These are phyloP conservation scores for Aphidoletes aphidimyza DNA, from an alignment of 2,888 invertebrate species.

Conservation along the genomic window DNA sequence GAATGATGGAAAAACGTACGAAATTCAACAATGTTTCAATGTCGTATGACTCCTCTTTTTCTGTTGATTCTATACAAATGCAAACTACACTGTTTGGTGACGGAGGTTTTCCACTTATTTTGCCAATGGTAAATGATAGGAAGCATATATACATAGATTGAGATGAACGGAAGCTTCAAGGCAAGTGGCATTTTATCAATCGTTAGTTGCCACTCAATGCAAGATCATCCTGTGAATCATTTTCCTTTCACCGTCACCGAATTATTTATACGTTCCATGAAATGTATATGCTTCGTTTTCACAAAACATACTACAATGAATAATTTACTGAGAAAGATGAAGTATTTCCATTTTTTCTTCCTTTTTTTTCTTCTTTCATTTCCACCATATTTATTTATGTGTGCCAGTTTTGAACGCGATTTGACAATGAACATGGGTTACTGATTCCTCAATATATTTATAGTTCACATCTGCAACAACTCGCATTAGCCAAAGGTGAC, in stretches of 20 bases:
- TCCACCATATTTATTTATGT: not conserved
- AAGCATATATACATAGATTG: no score
- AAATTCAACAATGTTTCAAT: constrained; percentile 15
- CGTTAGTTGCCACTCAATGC: not conserved
- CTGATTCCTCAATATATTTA: not conserved
- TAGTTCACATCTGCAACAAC: not conserved
- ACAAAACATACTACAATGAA: constrained; percentile 21
- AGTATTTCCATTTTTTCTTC: constrained; percentile 3
- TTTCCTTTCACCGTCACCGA: not conserved
- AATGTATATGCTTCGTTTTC: not conserved
- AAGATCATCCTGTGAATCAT: not conserved
- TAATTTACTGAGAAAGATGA: constrained; percentile 45
- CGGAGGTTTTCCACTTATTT: not conserved
- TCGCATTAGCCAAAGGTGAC: not conserved
- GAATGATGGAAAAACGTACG: constrained; percentile 28
- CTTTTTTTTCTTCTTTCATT: not conserved
- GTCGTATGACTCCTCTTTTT: not conserved
- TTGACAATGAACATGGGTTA: not conserved
- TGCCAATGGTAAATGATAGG: no score
- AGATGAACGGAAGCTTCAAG: not conserved
- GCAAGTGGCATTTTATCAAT: not conserved
- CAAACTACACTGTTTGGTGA: no score
- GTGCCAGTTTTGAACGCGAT: not conserved
- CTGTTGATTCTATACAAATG: not conserved
- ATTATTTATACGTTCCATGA: not conserved